Conservation (phyloP, 2,113 vertebrate genomes). For the Laterallus jamaicensis region DNA sequence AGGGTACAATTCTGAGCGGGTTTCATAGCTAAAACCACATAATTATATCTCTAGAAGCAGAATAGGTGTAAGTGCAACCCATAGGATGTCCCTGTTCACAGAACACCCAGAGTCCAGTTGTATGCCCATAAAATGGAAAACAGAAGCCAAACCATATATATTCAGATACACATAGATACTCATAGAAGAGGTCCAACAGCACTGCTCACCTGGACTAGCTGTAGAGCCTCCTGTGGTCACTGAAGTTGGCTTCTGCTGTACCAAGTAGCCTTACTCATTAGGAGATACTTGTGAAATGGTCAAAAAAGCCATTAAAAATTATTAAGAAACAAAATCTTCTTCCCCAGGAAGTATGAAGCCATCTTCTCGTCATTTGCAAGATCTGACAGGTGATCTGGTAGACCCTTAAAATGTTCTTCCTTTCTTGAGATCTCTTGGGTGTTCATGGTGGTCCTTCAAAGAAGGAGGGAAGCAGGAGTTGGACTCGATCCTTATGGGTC, state of each 20-base stretch:
- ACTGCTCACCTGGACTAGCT: neutral
- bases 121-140: neutral
- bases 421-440: neutral
- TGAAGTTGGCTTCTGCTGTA: neutral
- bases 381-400: neutral
- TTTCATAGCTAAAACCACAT: neutral
- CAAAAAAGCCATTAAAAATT: neutral
- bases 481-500: no score
- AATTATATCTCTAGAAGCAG: neutral
- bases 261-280: neutral
- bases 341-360: neutral
- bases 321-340: neutral
- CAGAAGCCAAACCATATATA: neutral
- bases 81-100: neutral
- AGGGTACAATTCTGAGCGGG: neutral
- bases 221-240: neutral
- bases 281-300: neutral
- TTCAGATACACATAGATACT: neutral
- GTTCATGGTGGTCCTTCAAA: neutral
- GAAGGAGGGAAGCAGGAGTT: neutral
- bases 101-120: accelerated
- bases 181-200: neutral
- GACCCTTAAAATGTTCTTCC: neutral
- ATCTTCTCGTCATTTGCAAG: neutral
- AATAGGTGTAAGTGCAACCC: neutral